Percentiles rank a stretch among this genome's conserved stretches.
Evolutionary conservation across 2,797 vertebrate genomes (phyloP).

Genomic region (Chelonia mydas): DNA sequence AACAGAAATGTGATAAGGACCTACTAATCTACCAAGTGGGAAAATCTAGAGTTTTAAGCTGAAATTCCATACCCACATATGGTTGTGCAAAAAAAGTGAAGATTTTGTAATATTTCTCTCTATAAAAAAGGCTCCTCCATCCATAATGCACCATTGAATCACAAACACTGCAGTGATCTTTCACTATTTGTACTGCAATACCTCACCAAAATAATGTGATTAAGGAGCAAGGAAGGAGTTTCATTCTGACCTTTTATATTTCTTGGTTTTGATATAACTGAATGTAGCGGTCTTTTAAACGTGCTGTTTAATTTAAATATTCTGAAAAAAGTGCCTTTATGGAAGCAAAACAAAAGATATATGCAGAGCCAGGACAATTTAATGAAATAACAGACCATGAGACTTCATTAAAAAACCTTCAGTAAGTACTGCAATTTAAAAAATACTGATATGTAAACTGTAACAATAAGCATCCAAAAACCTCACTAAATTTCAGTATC

Average conservation of each 20-base stretch:
- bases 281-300: not conserved
- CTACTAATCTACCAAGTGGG: not conserved
- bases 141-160: not conserved
- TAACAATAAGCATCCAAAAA: slow-evolving; percentile 8
- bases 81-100: not conserved
- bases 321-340: not conserved
- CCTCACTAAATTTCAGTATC: not conserved
- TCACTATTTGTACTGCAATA: not conserved
- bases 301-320: not conserved
- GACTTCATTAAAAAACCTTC: accelerated
- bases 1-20: not conserved
- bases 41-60: not conserved
- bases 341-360: not conserved
- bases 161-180: not conserved
- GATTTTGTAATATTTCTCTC: accelerated
- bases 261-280: not conserved
- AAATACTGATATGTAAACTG: not conserved
- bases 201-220: not conserved
- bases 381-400: not conserved
- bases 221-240: not conserved
- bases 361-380: not conserved
- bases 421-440: not conserved
- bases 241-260: not conserved
- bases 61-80: not conserved
- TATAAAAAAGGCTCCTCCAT: not conserved